These are phyloP conservation scores for Panagrolaimus sp. DNA, from an alignment of 1,140 invertebrate genomes.

Conservation along the genomic window DNA sequence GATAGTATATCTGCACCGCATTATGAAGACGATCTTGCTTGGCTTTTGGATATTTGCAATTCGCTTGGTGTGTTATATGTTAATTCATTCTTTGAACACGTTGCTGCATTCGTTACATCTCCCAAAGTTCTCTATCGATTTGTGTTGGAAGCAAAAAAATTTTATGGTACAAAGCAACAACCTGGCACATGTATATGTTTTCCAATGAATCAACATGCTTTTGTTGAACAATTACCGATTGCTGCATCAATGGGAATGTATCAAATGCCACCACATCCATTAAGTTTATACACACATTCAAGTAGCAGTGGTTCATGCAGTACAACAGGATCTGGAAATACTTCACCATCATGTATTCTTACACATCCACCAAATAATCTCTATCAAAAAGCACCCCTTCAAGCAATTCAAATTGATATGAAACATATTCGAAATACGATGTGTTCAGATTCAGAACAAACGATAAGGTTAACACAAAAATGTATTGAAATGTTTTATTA, in stretches of 20 bases:
- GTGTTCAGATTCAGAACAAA: background rate
- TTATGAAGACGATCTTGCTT: background rate
- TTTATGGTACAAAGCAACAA: background rate
- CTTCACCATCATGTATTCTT: background rate
- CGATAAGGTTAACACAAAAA: background rate
- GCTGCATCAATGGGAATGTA: background rate
- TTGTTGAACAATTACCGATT: background rate
- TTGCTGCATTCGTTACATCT: background rate
- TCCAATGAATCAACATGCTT: background rate
- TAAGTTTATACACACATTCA: background rate
- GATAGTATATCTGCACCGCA: background rate
- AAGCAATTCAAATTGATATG: background rate
- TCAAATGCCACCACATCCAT: background rate
- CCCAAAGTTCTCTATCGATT: background rate
- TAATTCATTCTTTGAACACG: background rate
- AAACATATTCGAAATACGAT: background rate
- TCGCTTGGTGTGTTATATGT: background rate
- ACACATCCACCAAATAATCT: background rate
- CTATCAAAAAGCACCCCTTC: background rate
- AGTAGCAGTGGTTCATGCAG: background rate
- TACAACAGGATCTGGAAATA: background rate
- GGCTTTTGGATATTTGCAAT: background rate
- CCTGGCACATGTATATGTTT: background rate
- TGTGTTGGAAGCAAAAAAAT: background rate
- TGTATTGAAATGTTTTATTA: constrained; percentile 3